Conservation (phyloP, 1,140 invertebrate species). For the Bombus consobrinus region DNA sequence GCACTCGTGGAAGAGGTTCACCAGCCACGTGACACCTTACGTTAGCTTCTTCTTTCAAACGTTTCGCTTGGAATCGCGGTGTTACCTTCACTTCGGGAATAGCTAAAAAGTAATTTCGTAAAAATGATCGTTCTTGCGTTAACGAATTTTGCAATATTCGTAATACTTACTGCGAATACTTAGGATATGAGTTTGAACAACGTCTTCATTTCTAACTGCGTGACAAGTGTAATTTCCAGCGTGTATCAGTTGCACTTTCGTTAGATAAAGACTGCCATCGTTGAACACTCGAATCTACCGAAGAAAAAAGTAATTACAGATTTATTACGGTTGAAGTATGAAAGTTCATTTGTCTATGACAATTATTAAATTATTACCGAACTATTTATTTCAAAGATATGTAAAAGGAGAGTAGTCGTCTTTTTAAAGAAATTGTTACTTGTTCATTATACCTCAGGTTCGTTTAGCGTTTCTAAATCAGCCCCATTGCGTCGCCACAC, state of each 20-base stretch:
- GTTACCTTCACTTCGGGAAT: constrained; percentile 88
- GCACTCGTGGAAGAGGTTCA: constrained; percentile 87
- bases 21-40: constrained; percentile 89
- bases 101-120: constrained; percentile 78
- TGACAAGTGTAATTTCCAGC: constrained; percentile 93
- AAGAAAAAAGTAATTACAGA: background rate
- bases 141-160: too few species aligned
- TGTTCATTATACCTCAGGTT: constrained; percentile 82
- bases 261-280: constrained; percentile 90
- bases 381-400: background rate
- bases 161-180: constrained; percentile 89
- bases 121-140: background rate
- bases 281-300: constrained; percentile 86
- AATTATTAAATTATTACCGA: background rate
- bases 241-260: constrained; percentile 89
- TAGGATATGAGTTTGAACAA: constrained; percentile 90
- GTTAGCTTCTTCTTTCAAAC: constrained; percentile 86
- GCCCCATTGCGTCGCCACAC: constrained; percentile 89
- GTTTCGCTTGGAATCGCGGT: constrained; percentile 87
- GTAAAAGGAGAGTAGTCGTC: background rate
- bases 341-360: background rate
- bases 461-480: constrained; percentile 86
- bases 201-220: constrained; percentile 88
- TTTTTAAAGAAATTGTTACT: constrained; percentile 45
- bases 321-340: background rate